phyloP scores from a whole-genome alignment of 2,113 vertebrate species.

The Catharus minimus region DNA sequence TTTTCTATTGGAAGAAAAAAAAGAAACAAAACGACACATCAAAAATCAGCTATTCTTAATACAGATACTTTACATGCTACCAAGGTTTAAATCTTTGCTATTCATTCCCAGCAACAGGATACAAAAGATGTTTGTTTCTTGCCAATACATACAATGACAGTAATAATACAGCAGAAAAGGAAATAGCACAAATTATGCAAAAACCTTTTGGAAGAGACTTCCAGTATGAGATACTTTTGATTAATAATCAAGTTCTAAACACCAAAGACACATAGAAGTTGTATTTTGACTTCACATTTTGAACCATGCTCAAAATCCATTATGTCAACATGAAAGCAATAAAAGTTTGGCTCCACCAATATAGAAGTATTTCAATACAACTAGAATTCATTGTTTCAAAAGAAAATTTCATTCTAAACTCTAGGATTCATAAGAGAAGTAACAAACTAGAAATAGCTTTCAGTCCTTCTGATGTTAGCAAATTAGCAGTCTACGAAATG shows the following conservation, averaged over 20 bases:
- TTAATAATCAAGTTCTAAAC: not conserved
- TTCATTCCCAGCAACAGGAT: not conserved
- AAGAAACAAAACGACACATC: not conserved
- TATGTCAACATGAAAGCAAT: not conserved
- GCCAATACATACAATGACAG: not conserved
- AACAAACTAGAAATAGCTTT: too few relatives aligned
- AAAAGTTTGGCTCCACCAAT: not conserved
- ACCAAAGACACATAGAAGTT: not conserved
- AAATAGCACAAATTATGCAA: not conserved
- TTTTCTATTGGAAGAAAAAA: constrained; percentile 76
- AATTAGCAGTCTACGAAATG: not conserved
- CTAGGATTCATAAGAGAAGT: not conserved
- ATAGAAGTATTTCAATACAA: not conserved
- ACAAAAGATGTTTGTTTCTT: not conserved
- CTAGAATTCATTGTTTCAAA: not conserved
- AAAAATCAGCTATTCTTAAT: not conserved
- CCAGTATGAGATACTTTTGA: not conserved
- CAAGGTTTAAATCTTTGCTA: not conserved
- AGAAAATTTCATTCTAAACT: not conserved
- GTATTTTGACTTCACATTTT: not conserved
- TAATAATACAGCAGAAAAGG: not conserved
- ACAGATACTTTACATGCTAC: not conserved
- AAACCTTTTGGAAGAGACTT: not conserved
- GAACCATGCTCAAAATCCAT: not conserved
- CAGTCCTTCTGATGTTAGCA: too few relatives aligned